Evolutionary conservation across 2,797 vertebrate genomes (phyloP).

Genomic region (Tachyglossus aculeatus): DNA sequence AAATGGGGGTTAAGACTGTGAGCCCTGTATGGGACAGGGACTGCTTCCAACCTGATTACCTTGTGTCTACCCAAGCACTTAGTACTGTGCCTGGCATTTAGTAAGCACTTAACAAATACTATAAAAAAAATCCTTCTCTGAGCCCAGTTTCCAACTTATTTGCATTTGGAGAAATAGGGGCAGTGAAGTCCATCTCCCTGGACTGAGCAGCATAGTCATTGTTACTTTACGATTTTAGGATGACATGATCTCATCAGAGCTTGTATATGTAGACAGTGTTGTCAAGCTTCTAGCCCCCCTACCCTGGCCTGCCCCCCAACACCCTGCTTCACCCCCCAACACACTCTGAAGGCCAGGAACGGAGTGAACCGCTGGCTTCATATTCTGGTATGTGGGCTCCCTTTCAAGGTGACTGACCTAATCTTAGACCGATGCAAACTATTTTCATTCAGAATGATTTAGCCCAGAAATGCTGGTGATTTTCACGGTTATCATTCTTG

Average conservation of each 20-base stretch:
- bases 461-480: conserved; percentile 47
- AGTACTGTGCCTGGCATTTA: too few relatives aligned
- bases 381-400: conserved; percentile 49
- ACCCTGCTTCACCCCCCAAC: too few relatives aligned
- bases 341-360: conserved; percentile 55
- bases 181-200: conserved; percentile 39
- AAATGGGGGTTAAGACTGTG: too few relatives aligned
- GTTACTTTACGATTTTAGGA: conserved; percentile 60
- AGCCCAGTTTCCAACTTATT: conserved; percentile 7
- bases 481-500: conserved; percentile 60
- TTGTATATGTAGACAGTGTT: conserved; percentile 41
- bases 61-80: too few relatives aligned
- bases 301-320: too few relatives aligned
- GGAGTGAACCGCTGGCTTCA: conserved; percentile 30
- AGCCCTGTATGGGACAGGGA: too few relatives aligned
- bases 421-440: conserved; percentile 46
- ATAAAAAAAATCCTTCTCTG: too few relatives aligned
- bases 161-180: conserved; percentile 31
- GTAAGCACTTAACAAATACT: too few relatives aligned
- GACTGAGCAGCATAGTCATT: conserved; percentile 43
- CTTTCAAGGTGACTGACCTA: conserved; percentile 45
- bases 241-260: conserved; percentile 65
- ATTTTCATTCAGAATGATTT: conserved; percentile 48
- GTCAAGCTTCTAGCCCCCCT: too few relatives aligned
- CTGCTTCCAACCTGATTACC: too few relatives aligned